phyloP scores from a whole-genome alignment of 1,140 invertebrate species.

The Hyphantria cunea region DNA sequence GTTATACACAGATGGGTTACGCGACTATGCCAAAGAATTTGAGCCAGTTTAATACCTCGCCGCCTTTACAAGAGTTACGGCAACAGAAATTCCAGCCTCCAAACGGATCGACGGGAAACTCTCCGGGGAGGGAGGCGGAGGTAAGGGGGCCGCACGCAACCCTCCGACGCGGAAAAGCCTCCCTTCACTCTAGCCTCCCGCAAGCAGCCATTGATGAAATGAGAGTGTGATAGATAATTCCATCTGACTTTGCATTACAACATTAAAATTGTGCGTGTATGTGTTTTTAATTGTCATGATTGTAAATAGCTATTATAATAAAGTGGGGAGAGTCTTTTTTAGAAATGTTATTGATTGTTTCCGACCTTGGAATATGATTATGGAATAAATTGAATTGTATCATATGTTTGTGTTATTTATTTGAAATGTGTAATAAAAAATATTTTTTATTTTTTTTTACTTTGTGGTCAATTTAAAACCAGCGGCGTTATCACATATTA shows the following conservation, averaged over 20 bases:
- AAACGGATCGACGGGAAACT: slow-evolving; percentile 65
- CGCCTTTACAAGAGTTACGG: slow-evolving; percentile 72
- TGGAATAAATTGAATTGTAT: slow-evolving; percentile 60
- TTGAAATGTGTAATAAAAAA: no score
- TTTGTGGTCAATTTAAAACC: no score
- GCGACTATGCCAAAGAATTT: slow-evolving; percentile 79
- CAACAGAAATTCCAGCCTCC: slow-evolving; percentile 70
- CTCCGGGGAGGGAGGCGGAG: slow-evolving; percentile 55
- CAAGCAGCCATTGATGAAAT: slow-evolving; percentile 91
- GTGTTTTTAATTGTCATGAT: slow-evolving; percentile 41
- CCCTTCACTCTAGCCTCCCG: slow-evolving; percentile 80
- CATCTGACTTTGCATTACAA: slow-evolving; percentile 44
- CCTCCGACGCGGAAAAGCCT: slow-evolving; percentile 64
- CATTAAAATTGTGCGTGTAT: slow-evolving; percentile 46
- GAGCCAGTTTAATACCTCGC: slow-evolving; percentile 73
- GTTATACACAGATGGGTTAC: slow-evolving; percentile 72
- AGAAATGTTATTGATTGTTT: slow-evolving; percentile 60
- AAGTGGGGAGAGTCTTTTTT: slow-evolving; percentile 44
- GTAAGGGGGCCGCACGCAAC: slow-evolving; percentile 66
- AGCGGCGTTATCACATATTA: no score
- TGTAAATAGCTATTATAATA: slow-evolving; percentile 61
- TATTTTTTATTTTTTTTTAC: slow-evolving; percentile 28
- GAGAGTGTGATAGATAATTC: slow-evolving; percentile 88
- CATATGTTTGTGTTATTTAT: no score
- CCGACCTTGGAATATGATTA: slow-evolving; percentile 62